Evolutionary conservation across 2,113 vertebrate species (phyloP).

Genomic region (Heterocephalus glaber): DNA sequence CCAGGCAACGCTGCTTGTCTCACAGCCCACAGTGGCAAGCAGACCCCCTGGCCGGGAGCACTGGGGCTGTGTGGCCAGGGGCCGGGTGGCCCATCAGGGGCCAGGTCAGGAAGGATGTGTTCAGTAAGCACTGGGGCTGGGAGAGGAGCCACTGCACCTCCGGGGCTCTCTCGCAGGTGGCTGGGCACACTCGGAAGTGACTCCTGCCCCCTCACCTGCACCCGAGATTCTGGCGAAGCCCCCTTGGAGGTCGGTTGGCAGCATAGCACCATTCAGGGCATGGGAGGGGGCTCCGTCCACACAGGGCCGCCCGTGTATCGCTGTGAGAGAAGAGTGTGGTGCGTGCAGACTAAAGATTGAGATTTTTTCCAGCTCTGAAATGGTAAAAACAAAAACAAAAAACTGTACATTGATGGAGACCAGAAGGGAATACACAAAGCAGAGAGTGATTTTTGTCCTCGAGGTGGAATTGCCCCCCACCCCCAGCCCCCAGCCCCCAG

Average conservation of each 20-base stretch:
- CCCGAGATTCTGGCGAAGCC: not conserved
- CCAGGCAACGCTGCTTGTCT: not conserved
- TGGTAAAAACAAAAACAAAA: not conserved
- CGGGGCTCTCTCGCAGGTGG: not conserved
- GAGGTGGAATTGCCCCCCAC: no score
- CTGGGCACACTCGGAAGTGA: no score
- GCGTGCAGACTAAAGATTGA: not conserved
- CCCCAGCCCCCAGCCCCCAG: no score
- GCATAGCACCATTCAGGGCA: not conserved
- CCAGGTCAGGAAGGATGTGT: not conserved
- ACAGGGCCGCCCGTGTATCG: not conserved
- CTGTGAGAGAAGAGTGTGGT: not conserved
- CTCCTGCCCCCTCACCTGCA: accelerated
- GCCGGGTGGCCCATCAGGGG: not conserved
- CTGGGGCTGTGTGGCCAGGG: not conserved
- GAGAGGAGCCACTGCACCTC: not conserved
- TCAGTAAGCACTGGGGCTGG: not conserved
- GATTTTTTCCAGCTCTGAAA: not conserved
- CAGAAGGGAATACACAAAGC: not conserved
- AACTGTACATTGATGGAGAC: not conserved
- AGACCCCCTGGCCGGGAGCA: no score
- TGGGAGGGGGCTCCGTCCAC: not conserved
- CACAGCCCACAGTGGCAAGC: not conserved
- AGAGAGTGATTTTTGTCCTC: not conserved
- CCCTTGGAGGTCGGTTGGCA: not conserved